Conservation (phyloP, 1,140 invertebrate genomes). For the Cyphomyrmex costatus region DNA sequence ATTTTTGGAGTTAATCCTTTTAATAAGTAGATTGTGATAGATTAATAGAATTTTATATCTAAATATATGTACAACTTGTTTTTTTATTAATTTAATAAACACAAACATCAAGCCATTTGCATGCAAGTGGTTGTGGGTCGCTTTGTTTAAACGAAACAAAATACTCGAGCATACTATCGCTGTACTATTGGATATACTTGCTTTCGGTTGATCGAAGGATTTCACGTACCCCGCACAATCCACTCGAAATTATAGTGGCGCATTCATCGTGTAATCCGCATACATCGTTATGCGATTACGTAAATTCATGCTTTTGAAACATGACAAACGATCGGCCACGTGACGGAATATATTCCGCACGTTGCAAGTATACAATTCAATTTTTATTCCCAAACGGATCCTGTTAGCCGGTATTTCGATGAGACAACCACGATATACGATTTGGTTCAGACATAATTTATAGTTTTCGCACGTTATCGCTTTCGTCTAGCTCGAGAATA, state of each 20-base stretch:
- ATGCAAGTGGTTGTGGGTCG: not conserved
- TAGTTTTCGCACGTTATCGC: conserved; percentile 67
- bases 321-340: conserved; percentile 55
- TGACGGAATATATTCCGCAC: conserved; percentile 52
- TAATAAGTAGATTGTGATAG: not conserved
- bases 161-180: not conserved
- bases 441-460: conserved; percentile 50
- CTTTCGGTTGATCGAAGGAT: conserved; percentile 56
- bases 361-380: conserved; percentile 62
- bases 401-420: conserved; percentile 42
- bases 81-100: conserved; percentile 21
- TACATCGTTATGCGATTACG: conserved; percentile 61
- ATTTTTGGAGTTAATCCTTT: not conserved
- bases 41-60: not conserved
- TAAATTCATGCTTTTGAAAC: conserved; percentile 61
- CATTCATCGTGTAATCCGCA: conserved; percentile 56
- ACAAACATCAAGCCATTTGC: conserved; percentile 19
- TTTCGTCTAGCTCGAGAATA: conserved; percentile 57
- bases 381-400: conserved; percentile 64
- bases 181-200: conserved; percentile 33
- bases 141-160: conserved; percentile 24
- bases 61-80: not conserved
- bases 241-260: conserved; percentile 54
- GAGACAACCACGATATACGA: conserved; percentile 54
- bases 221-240: conserved; percentile 46